Evolutionary conservation across 1,140 invertebrate genomes (phyloP).

Genomic region (Platyscapa corneri): DNA sequence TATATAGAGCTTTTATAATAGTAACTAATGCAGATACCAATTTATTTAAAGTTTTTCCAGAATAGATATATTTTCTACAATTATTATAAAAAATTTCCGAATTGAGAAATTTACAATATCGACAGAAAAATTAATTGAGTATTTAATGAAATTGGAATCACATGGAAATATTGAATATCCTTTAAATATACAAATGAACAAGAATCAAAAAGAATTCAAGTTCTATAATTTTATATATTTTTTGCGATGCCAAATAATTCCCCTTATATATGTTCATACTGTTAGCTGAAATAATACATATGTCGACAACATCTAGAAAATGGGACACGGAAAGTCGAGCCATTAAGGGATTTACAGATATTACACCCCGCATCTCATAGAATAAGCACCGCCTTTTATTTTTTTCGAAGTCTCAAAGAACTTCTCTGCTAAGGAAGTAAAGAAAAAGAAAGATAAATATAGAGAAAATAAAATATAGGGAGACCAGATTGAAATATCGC

Average conservation of each 20-base stretch:
- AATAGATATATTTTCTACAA: background rate
- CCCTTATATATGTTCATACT: no score
- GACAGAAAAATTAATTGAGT: background rate
- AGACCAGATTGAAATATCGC: slow-evolving; percentile 9
- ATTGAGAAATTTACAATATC: background rate
- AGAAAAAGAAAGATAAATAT: background rate
- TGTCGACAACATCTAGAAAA: background rate
- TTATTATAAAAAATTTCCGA: background rate
- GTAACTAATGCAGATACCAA: background rate
- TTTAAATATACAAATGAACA: background rate
- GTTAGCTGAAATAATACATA: background rate
- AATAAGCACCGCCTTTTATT: background rate
- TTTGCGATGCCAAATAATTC: slow-evolving; percentile 11
- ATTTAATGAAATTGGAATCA: background rate
- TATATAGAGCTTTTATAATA: background rate
- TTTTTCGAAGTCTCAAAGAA: background rate
- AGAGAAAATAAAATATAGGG: background rate
- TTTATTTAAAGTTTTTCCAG: background rate
- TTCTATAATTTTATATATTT: slow-evolving; percentile 6
- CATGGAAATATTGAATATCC: no score
- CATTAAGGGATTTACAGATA: background rate
- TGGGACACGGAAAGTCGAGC: background rate
- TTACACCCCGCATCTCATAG: background rate
- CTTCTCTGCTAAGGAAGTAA: background rate
- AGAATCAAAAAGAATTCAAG: background rate